A percentile compares a stretch with the other conserved stretches of the same genome.
Conservation (phyloP, 2,113 vertebrate genomes). For the Bothrops jararaca region DNA sequence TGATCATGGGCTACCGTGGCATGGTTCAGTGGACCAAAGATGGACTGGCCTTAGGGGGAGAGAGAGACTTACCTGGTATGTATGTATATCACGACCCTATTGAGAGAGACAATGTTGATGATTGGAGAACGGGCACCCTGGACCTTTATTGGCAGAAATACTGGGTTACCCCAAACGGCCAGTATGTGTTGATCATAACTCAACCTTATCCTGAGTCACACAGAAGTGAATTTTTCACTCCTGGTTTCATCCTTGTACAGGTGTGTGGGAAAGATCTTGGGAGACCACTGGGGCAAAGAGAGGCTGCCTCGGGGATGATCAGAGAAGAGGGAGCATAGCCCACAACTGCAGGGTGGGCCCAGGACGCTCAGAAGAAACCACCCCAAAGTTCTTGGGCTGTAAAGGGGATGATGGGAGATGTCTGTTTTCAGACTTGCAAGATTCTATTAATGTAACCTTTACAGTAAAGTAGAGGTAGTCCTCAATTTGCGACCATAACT, state of each 20-base stretch:
- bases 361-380: not conserved
- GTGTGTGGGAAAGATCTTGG: not conserved
- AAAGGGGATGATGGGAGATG: not conserved
- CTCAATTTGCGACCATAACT: too few relatives aligned
- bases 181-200: not conserved
- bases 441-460: not conserved
- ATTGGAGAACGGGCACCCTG: not conserved
- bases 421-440: not conserved
- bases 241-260: not conserved
- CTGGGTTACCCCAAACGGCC: too few relatives aligned
- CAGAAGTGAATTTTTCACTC: conserved; percentile 27
- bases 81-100: not conserved
- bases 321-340: not conserved
- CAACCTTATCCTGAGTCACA: not conserved
- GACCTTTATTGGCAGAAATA: not conserved
- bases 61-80: conserved; percentile 85
- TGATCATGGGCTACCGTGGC: conserved; percentile 82
- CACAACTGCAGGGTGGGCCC: not conserved
- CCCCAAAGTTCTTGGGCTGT: not conserved
- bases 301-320: not conserved
- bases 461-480: not conserved
- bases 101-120: not conserved
- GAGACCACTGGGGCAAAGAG: not conserved
- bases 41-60: conserved; percentile 85
- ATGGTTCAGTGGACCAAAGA: conserved; percentile 95